Evolutionary conservation across 2,797 vertebrate species (phyloP).

Genomic region (Distichodus sexfasciatus): DNA sequence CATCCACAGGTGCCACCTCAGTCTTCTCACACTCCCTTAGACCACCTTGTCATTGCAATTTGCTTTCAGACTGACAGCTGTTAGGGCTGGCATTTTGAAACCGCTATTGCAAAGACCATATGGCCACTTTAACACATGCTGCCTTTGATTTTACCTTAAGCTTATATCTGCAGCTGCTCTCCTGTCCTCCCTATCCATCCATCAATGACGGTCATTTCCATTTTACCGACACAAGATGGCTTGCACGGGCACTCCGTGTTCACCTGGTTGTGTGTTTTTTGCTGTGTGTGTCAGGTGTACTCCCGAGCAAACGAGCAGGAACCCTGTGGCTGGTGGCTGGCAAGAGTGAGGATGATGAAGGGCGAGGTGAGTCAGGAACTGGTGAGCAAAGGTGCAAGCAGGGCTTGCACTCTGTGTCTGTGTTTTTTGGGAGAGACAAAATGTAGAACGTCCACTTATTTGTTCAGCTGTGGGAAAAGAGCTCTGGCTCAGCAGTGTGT

Average conservation of each 20-base stretch:
- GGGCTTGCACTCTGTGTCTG: too few relatives aligned
- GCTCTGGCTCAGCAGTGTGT: too few relatives aligned
- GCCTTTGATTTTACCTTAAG: not conserved
- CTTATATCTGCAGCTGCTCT: not conserved
- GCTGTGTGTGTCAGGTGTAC: conserved; percentile 76
- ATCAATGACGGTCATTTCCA: not conserved
- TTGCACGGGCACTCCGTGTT: not conserved
- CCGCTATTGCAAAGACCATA: not conserved
- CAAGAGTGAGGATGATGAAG: conserved; percentile 92
- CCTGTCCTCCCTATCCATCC: too few relatives aligned
- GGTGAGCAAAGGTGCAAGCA: conserved; percentile 16
- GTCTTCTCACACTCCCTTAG: not conserved
- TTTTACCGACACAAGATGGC: not conserved
- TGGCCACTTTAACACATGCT: not conserved
- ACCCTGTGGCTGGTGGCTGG: conserved; percentile 92
- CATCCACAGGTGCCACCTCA: not conserved
- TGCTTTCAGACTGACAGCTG: not conserved
- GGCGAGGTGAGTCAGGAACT: conserved; percentile 79
- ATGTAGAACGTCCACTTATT: too few relatives aligned
- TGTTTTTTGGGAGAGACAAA: too few relatives aligned
- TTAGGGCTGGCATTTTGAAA: not conserved
- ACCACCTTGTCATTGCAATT: not conserved
- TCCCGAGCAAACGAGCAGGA: conserved; percentile 91
- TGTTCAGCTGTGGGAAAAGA: too few relatives aligned
- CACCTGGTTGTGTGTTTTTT: not conserved